phyloP scores from a whole-genome alignment of 2,888 invertebrate species.

The Phorcus lineatus region DNA sequence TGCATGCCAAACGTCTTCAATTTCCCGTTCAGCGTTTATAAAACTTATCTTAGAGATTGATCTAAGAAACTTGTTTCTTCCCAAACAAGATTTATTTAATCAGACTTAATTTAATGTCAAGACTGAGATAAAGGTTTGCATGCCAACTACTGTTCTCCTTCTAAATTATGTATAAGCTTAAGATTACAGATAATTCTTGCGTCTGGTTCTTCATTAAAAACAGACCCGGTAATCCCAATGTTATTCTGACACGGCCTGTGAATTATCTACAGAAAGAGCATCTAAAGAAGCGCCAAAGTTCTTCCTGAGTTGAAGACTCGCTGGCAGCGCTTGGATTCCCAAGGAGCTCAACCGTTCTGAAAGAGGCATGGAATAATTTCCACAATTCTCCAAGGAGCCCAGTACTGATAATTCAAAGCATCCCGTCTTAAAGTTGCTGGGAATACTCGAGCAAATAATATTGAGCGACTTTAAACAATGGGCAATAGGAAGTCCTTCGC shows the following conservation, averaged over 20 bases:
- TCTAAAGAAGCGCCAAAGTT: not conserved
- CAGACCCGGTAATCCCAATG: not conserved
- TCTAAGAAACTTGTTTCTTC: too few species aligned
- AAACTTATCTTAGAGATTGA: too few species aligned
- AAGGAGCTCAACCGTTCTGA: not conserved
- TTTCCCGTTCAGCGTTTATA: too few species aligned
- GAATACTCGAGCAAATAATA: not conserved
- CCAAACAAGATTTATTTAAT: too few species aligned
- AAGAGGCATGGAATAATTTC: not conserved
- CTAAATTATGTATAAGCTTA: too few species aligned
- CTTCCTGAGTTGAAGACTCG: not conserved
- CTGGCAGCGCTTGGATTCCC: not conserved
- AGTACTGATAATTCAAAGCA: not conserved
- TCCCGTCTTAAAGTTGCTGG: not conserved
- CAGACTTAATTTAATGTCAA: too few species aligned
- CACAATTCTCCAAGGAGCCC: not conserved
- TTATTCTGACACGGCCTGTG: not conserved
- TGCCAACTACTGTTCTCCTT: too few species aligned
- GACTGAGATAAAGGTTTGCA: too few species aligned
- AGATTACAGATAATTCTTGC: too few species aligned
- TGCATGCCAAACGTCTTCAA: too few species aligned
- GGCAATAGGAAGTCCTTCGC: not conserved
- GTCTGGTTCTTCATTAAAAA: not conserved
- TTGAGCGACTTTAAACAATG: not conserved
- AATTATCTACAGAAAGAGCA: not conserved